A percentile compares a stretch with the other conserved stretches of the same genome.
These are phyloP conservation scores for Diplodus sargus DNA, from an alignment of 2,797 vertebrate species.

Conservation along the genomic window DNA sequence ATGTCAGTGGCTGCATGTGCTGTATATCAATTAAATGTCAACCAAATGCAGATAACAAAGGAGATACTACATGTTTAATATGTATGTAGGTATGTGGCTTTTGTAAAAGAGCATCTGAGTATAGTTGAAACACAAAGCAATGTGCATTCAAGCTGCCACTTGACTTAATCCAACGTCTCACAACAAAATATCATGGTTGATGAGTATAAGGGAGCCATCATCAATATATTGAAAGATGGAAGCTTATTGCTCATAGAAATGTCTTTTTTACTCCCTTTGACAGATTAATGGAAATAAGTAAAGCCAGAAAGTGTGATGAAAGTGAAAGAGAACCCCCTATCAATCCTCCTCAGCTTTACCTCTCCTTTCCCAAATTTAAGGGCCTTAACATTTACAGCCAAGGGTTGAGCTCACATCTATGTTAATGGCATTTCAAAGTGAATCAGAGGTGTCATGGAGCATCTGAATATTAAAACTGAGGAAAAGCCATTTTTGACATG, in stretches of 20 bases:
- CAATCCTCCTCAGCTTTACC: constrained; percentile 17
- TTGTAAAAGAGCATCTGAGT: constrained; percentile 48
- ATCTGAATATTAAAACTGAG: constrained; percentile 50
- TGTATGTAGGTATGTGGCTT: constrained; percentile 54
- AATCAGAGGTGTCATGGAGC: constrained; percentile 56
- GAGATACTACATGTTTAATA: constrained; percentile 38
- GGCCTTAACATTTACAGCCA: constrained; percentile 57
- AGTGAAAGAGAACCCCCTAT: constrained; percentile 36
- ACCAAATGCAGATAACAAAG: background rate
- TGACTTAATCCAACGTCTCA: constrained; percentile 63
- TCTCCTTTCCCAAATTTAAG: constrained; percentile 45
- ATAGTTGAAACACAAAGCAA: constrained; percentile 44
- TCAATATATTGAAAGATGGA: constrained; percentile 41
- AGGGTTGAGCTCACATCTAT: constrained; percentile 54
- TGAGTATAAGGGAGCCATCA: constrained; percentile 52
- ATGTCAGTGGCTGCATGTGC: background rate
- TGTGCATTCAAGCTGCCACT: constrained; percentile 53
- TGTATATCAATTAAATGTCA: constrained; percentile 11
- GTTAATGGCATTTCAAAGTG: constrained; percentile 66
- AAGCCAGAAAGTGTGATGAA: constrained; percentile 57
- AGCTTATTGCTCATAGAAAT: constrained; percentile 53
- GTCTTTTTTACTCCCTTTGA: constrained; percentile 51
- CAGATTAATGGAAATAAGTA: constrained; percentile 65
- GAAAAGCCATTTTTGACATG: constrained; percentile 38
- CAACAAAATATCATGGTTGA: constrained; percentile 63